A percentile compares a stretch with the other conserved stretches of the same genome.
Evolutionary conservation across 2,797 vertebrate species (phyloP).

Genomic region (Crypturellus tataupa): DNA sequence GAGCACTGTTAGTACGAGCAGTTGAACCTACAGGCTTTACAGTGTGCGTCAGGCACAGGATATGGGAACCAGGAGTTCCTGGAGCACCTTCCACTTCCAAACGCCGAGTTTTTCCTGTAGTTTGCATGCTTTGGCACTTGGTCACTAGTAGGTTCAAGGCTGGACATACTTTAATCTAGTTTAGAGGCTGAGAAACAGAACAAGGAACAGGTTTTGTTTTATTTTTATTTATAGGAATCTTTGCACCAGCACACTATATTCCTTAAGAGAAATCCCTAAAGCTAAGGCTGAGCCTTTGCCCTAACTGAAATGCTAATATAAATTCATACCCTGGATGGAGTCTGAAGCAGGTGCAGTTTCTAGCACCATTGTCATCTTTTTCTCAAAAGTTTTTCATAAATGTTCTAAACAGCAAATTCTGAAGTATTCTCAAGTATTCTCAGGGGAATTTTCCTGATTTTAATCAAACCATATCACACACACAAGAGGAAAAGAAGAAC

Average conservation of each 20-base stretch:
- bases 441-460: neutral
- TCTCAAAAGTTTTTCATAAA: neutral
- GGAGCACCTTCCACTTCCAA: neutral
- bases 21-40: neutral
- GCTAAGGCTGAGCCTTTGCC: neutral
- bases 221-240: neutral
- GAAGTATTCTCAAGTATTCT: neutral
- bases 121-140: neutral
- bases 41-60: rapidly evolving
- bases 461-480: neutral
- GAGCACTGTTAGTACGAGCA: too few species aligned
- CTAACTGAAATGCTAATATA: neutral
- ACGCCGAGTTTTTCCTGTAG: neutral
- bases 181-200: neutral
- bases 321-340: neutral
- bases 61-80: rapidly evolving
- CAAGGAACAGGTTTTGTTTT: neutral
- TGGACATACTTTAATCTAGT: neutral
- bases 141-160: neutral
- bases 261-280: neutral
- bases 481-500: neutral
- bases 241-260: neutral
- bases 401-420: neutral
- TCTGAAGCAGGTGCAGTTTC: neutral
- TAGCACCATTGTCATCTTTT: neutral